These are phyloP conservation scores for Drosophila parabipectinata DNA, from an alignment of 1,140 invertebrate species.

Conservation along the genomic window DNA sequence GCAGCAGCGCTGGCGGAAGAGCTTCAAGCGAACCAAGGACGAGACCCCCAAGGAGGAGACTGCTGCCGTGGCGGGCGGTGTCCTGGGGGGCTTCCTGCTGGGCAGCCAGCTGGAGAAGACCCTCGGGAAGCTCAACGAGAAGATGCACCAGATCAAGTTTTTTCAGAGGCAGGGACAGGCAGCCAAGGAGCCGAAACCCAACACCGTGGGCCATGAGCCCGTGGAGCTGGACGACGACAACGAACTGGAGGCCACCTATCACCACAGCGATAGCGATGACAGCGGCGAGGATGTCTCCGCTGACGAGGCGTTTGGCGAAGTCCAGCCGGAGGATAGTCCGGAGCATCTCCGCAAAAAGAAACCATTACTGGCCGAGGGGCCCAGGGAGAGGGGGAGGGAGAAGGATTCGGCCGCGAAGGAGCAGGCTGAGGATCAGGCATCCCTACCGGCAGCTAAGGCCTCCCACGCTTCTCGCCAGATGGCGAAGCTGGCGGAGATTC, in stretches of 20 bases:
- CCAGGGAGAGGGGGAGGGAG: neutral
- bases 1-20: slow-evolving; percentile 64
- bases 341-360: neutral
- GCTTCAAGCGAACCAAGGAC: slow-evolving; percentile 38
- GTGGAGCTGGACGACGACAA: slow-evolving; percentile 68
- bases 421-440: neutral
- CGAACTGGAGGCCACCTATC: slow-evolving; percentile 65
- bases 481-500: slow-evolving; percentile 52
- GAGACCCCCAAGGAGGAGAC: neutral
- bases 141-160: slow-evolving; percentile 74
- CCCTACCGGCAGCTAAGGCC: slow-evolving; percentile 26
- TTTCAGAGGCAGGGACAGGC: slow-evolving; percentile 35
- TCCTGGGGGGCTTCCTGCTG: slow-evolving; percentile 10
- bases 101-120: slow-evolving; percentile 58
- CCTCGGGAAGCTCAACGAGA: slow-evolving; percentile 65
- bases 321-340: slow-evolving; percentile 16
- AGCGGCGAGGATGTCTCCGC: slow-evolving; percentile 52
- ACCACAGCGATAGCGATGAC: slow-evolving; percentile 64
- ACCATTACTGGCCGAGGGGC: neutral
- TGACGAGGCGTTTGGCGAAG: slow-evolving; percentile 49
- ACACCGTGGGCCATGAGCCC: slow-evolving; percentile 66
- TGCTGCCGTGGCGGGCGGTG: slow-evolving; percentile 3
- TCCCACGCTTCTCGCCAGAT: slow-evolving; percentile 41
- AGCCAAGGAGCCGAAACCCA: slow-evolving; percentile 37
- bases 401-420: neutral